Evolutionary conservation across 2,113 vertebrate species (phyloP), one percentile per base, ranked within the genome.

Genomic region (Charina bottae): DNA sequence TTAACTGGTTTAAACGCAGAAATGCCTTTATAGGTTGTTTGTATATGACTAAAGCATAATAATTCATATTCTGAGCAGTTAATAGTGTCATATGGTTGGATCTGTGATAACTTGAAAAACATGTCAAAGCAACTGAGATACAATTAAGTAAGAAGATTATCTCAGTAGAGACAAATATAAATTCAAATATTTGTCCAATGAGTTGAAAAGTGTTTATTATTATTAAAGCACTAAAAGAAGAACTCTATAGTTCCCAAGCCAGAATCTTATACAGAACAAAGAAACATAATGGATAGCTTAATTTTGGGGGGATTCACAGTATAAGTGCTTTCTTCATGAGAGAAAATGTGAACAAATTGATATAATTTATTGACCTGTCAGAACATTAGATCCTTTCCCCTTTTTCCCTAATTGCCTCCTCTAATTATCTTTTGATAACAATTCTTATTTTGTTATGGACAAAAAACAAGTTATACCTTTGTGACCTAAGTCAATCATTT

Each of bases 171-270:
- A 33, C 21, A 64, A 86, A 86, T 26, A 68, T 53, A 87, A 86
- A 54, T 53, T 85, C 46, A 55, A 68, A 91, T 13, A 87, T 72
- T 26, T 87, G 59, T 78, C 55, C 68, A 78, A 88, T 64, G 62
- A 28, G 24, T 78, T 87, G 54, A 58, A 87, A 72, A 58, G 10
- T 58, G 33, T 24, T 87, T 56, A 78, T 21, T 78, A 87, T 78
- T 91, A 87, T 91, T 88, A 37, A 78, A 78, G 85, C 17, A 78
- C 33, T 49, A 37, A 19, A 87, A 90, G 85, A 86, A 72, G 2
- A 87, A 55, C 49, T 68, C 26, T 72, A 87, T 56, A 91, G 60
- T 78, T 78, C 37, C 56, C 9, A 72, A 46, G 85, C 12, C 62
- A 91, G 55, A 78, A 87, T 78, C 60, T 91, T 37, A 64, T 11